Conservation (phyloP, 2,797 vertebrate genomes). For the Hyperoplus lanceolatus region DNA sequence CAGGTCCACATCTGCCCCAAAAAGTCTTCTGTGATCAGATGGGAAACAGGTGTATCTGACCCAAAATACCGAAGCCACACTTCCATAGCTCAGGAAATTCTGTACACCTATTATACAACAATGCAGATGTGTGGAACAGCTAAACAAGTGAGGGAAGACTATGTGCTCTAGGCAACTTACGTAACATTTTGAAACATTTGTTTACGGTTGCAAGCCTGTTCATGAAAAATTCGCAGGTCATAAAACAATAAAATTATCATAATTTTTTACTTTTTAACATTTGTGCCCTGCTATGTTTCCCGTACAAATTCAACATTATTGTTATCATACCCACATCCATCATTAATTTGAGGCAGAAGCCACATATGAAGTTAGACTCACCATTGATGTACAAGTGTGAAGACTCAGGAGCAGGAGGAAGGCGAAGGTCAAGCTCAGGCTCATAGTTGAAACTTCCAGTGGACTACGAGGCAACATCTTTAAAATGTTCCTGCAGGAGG, state of each 20-base stretch:
- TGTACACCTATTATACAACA: conserved; percentile 11
- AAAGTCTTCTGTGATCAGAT: conserved; percentile 54
- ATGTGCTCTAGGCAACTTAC: neutral
- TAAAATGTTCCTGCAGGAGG: neutral
- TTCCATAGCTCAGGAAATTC: neutral
- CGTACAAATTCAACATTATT: neutral
- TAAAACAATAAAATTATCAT: neutral
- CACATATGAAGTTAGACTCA: conserved; percentile 56
- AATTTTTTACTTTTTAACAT: neutral
- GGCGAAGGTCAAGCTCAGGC: conserved; percentile 51
- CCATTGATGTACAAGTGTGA: conserved; percentile 51
- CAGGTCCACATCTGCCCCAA: conserved; percentile 74
- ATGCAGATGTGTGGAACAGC: neutral
- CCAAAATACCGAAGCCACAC: conserved; percentile 32
- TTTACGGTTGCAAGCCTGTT: neutral
- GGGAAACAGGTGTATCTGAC: conserved; percentile 63
- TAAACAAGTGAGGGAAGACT: neutral
- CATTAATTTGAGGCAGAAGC: neutral
- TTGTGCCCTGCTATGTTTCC: neutral
- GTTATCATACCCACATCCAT: neutral
- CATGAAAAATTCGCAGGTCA: neutral
- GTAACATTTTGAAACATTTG: neutral
- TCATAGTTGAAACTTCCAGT: conserved; percentile 60
- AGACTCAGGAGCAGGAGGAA: conserved; percentile 65
- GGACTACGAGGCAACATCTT: neutral